Percentiles rank a stretch among this genome's conserved stretches.
Conservation (phyloP, 23 tunicate genomes). For the Trididemnum clinides region DNA sequence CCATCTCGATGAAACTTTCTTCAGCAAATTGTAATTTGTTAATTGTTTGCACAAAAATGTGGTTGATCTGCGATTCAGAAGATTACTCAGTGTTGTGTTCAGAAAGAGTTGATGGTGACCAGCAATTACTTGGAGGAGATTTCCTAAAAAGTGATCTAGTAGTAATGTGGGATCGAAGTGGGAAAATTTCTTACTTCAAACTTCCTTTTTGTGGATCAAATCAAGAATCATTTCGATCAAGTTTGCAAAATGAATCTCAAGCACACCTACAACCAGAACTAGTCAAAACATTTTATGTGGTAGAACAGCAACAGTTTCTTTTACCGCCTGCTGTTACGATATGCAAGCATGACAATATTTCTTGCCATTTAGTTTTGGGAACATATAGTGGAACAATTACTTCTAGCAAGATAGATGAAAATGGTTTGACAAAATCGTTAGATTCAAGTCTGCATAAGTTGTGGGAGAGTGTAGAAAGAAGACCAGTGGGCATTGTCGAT, state of each 20-base stretch:
- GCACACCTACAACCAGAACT: background rate
- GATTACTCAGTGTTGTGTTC: constrained; percentile 77
- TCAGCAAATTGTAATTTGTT: constrained; percentile 28
- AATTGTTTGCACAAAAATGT: constrained; percentile 46
- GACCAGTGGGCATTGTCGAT: constrained; percentile 82
- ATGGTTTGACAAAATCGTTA: background rate
- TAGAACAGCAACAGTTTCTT: constrained; percentile 10
- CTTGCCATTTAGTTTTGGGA: constrained; percentile 37
- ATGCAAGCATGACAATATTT: background rate
- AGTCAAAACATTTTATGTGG: background rate
- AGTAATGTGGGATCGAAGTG: constrained; percentile 51
- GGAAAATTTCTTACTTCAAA: constrained; percentile 33
- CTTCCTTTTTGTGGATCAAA: constrained; percentile 54
- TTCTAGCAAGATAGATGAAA: background rate
- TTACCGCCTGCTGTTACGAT: constrained; percentile 55
- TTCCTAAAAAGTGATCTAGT: constrained; percentile 36
- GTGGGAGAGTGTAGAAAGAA: constrained; percentile 58
- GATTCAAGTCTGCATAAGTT: constrained; percentile 34
- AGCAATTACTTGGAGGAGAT: constrained; percentile 62
- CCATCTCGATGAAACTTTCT: constrained; percentile 28
- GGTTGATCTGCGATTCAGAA: constrained; percentile 80
- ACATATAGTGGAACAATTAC: constrained; percentile 51
- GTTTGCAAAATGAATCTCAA: constrained; percentile 6
- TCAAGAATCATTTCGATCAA: constrained; percentile 41
- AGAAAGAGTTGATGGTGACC: background rate